Conservation (phyloP, 2,113 vertebrate species). For the Dromas ardeola region DNA sequence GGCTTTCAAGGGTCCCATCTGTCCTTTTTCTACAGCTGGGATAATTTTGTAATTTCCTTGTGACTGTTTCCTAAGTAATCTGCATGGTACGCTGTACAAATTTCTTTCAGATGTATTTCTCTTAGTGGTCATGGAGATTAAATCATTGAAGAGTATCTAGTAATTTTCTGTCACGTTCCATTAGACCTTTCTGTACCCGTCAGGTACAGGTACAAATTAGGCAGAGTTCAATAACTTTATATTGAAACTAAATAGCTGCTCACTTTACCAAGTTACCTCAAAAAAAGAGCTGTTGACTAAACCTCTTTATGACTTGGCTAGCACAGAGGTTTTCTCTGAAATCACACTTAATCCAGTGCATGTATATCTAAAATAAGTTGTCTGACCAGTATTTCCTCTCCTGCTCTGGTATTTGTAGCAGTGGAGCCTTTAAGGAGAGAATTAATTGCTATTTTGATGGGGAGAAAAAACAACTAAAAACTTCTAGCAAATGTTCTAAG, state of each 20-base stretch:
- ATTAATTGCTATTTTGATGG: not conserved
- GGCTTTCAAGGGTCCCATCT: not conserved
- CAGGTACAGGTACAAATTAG: not conserved
- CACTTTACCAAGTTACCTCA: not conserved
- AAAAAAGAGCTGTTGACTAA: conserved; percentile 11
- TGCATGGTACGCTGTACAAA: not conserved
- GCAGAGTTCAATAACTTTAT: not conserved
- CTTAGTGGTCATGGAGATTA: not conserved
- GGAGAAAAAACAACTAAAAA: not conserved
- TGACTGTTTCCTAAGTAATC: not conserved
- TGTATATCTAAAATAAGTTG: not conserved
- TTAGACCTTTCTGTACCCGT: not conserved
- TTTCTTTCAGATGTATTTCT: not conserved
- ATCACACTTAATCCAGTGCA: not conserved
- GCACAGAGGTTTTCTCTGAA: not conserved
- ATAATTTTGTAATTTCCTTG: not conserved
- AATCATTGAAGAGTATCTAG: not conserved
- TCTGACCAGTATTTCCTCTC: not conserved
- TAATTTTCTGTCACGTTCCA: not conserved
- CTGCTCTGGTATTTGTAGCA: not conserved
- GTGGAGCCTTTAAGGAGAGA: not conserved
- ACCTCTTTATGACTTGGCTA: not conserved
- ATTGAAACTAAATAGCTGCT: not conserved
- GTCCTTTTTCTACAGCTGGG: not conserved
- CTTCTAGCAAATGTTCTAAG: not conserved